Evolutionary conservation across 2,113 vertebrate species (phyloP), one percentile per base, ranked within the genome.

Genomic region (Callipepla squamata): DNA sequence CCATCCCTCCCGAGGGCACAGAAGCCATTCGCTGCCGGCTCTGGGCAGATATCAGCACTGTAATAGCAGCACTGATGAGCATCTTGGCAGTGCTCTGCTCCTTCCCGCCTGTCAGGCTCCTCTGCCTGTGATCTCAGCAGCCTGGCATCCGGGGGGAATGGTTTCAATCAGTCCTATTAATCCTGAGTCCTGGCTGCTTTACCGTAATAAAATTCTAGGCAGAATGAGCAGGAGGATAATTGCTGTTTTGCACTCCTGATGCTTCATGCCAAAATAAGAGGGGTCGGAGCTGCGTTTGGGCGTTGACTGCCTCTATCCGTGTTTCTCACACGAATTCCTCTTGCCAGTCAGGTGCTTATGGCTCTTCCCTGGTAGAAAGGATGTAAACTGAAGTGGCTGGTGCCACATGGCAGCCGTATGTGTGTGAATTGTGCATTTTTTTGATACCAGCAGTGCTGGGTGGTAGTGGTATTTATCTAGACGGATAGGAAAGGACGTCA

Each of bases 321-420:
- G 8, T 76, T 85, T 50, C 38, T 72, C 13, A 12, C 23, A 4
- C 4, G 14, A 48, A 34, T 77, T 89, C 48, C 18, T 59, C 5
- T 16, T 61, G 44, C 36, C 69, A 28, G 7, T 45, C 0, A 0
- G 19, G 26, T 81, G 30, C 10, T 57, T 62, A 3, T 6, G n/a
- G 22, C 15, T 38, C 32, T 78, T 38, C 13, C 6, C 7, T 81
- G 38, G 17, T 63, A 63, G 38, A 68, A 48, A 72, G 53, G 23
- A 13, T 58, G 34, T 7, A 72, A 28, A 9, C 12, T 4, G 30
- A 42, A 58, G 22, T 6, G 80, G 59, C 58, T 87, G 40, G 2
- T 78, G 44, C 19, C 48, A n/a, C 7, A 2, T 45, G n/a, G 16
- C 25, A 61, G 15, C 66, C 70, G 5, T 45, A 3, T 21, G 28